Conservation (phyloP, 2,888 invertebrate genomes). For the Apamea epomidion region DNA sequence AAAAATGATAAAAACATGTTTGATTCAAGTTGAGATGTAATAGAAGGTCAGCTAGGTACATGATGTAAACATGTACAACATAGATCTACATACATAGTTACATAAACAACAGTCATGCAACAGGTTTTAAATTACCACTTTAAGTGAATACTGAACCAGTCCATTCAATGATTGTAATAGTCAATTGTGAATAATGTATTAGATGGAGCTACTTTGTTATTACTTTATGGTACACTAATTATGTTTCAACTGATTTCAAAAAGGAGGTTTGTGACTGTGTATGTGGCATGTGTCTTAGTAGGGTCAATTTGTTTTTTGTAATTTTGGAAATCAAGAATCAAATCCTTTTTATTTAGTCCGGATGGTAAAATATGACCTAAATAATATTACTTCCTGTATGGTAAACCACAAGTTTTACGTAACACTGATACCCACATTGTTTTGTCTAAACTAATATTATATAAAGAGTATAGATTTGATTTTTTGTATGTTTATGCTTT, state of each 20-base stretch:
- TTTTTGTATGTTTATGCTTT: not conserved
- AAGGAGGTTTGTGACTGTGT: not conserved
- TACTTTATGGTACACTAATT: not conserved
- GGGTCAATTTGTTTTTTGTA: not conserved
- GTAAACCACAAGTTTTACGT: not conserved
- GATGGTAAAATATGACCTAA: not conserved
- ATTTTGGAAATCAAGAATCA: not conserved
- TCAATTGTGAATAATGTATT: conserved; percentile 39
- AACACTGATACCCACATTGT: not conserved
- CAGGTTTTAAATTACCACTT: conserved; percentile 44
- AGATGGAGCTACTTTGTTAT: not conserved
- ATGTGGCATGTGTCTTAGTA: not conserved
- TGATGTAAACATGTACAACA: not conserved
- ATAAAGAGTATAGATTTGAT: not conserved
- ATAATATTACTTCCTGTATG: not conserved
- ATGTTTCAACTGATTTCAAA: not conserved
- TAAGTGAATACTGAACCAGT: conserved; percentile 32
- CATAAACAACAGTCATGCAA: conserved; percentile 25
- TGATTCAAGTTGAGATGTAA: not conserved
- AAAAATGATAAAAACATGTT: not conserved
- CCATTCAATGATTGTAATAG: conserved; percentile 32
- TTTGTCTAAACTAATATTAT: not conserved
- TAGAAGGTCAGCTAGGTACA: conserved; percentile 6
- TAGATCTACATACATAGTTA: conserved; percentile 21
- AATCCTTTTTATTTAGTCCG: not conserved